These are phyloP conservation scores for Heliconius hewitsoni DNA, from an alignment of 1,140 invertebrate species.

Conservation along the genomic window DNA sequence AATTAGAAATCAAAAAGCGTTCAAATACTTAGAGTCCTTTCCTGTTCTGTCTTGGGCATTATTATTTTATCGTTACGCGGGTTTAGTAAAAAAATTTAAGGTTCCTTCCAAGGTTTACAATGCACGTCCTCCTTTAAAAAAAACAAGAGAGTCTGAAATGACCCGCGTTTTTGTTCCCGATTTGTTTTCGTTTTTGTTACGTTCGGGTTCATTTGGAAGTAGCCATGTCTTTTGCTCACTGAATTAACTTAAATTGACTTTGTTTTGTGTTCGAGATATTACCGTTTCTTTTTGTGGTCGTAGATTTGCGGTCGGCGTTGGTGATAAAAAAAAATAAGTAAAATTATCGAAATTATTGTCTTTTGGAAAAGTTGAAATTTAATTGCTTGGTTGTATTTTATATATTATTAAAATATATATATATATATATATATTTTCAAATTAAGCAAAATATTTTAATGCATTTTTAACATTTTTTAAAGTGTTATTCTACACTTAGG, in stretches of 20 bases:
- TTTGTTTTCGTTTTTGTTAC: slow-evolving; percentile 81
- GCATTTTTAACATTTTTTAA: too few relatives aligned
- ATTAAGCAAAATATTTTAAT: not conserved
- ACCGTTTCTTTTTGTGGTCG: slow-evolving; percentile 57
- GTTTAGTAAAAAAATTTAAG: slow-evolving; percentile 63
- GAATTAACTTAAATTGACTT: slow-evolving; percentile 79
- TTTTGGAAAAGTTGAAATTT: not conserved
- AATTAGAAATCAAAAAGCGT: slow-evolving; percentile 73
- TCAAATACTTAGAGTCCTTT: slow-evolving; percentile 56
- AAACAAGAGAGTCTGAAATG: slow-evolving; percentile 78
- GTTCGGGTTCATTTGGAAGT: slow-evolving; percentile 80
- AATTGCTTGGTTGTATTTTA: not conserved
- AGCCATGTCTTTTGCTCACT: slow-evolving; percentile 78
- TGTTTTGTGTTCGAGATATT: slow-evolving; percentile 65
- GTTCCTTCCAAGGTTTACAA: slow-evolving; percentile 62
- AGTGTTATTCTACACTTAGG: too few relatives aligned
- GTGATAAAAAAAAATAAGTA: slow-evolving; percentile 27
- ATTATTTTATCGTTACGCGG: slow-evolving; percentile 70
- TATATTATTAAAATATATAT: too few relatives aligned
- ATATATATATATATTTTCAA: not conserved
- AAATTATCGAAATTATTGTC: not conserved
- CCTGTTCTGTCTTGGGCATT: slow-evolving; percentile 48
- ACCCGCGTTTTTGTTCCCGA: slow-evolving; percentile 79
- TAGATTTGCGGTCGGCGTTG: slow-evolving; percentile 47
- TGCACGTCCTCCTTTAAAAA: slow-evolving; percentile 75